Conservation (phyloP, 1,140 invertebrate genomes). For the Philopotamus ludificatus region DNA sequence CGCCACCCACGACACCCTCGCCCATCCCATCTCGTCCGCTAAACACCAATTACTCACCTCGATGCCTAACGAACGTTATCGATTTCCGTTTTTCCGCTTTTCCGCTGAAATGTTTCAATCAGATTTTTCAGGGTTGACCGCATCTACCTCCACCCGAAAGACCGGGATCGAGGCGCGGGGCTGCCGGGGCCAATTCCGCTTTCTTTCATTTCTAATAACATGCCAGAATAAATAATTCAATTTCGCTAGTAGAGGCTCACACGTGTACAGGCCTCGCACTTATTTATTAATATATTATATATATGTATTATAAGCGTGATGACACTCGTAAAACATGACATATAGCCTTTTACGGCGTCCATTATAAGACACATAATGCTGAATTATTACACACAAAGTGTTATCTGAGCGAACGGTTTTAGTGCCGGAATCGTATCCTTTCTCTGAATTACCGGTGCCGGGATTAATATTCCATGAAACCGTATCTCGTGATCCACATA, state of each 20-base stretch:
- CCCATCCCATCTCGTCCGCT: background rate
- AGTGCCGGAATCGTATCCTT: background rate
- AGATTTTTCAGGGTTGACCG: background rate
- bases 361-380: too few species aligned
- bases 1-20: too few species aligned
- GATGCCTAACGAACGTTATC: background rate
- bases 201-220: too few species aligned
- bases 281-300: too few species aligned
- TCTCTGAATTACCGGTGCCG: background rate
- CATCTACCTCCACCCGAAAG: background rate
- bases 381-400: background rate
- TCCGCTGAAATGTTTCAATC: background rate
- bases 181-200: too few species aligned
- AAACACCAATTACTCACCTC: background rate
- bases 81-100: background rate
- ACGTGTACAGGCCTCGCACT: too few species aligned
- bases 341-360: background rate
- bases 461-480: slow-evolving; percentile 11
- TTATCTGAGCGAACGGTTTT: background rate
- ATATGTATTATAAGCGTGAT: too few species aligned
- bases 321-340: background rate
- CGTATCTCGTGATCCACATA: slow-evolving; percentile 16
- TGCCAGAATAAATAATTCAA: too few species aligned
- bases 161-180: too few species aligned
- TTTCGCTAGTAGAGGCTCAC: too few species aligned